Conservation (phyloP, 2,797 vertebrate species). For the Urosaurus nigricauda region DNA sequence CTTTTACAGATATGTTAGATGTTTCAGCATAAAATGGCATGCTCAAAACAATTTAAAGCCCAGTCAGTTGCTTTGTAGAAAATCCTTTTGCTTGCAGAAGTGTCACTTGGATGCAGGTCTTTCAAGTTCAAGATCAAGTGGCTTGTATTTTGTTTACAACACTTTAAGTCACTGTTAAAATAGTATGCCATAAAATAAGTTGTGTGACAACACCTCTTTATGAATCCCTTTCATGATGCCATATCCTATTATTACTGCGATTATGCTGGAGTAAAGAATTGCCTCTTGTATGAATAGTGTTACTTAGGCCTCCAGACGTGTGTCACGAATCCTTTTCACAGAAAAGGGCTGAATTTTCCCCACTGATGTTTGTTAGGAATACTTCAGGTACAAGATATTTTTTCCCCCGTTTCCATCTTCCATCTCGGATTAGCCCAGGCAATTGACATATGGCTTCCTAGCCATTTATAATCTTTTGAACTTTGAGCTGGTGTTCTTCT, state of each 20-base stretch:
- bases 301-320: background rate
- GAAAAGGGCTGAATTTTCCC: background rate
- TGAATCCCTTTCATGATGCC: background rate
- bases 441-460: constrained; percentile 46
- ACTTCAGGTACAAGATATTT: background rate
- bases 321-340: background rate
- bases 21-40: constrained; percentile 39
- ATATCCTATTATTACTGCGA: fast-evolving
- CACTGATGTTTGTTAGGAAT: background rate
- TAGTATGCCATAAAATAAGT: too few relatives aligned
- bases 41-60: background rate
- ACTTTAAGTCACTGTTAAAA: background rate
- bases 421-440: constrained; percentile 21
- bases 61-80: fast-evolving
- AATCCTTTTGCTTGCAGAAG: constrained; percentile 31
- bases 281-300: background rate
- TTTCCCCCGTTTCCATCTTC: background rate
- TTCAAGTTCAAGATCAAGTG: background rate
- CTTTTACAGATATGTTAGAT: constrained; percentile 14
- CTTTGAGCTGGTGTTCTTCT: background rate
- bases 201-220: background rate
- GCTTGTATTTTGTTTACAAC: background rate
- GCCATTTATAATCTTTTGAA: constrained; percentile 55
- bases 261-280: background rate
- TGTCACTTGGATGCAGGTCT: background rate